Conservation (phyloP, 2,797 vertebrate genomes). For the Bufotes viridis region DNA sequence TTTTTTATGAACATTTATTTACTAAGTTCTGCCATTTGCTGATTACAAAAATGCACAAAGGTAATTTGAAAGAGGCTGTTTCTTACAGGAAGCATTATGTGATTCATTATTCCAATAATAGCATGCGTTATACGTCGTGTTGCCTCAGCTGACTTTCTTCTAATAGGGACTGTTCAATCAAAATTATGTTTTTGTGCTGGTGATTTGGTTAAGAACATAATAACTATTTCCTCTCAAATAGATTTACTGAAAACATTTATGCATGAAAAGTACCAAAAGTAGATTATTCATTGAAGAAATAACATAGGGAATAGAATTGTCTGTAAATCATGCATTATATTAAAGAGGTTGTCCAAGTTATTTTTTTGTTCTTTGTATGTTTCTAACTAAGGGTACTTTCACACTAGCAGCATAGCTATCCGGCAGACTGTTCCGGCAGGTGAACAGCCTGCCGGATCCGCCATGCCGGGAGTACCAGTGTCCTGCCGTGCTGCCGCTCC, state of each 20-base stretch:
- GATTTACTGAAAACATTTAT: slow-evolving; percentile 57
- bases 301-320: neutral
- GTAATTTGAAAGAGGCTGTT: slow-evolving; percentile 40
- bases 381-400: too few relatives aligned
- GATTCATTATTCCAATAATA: slow-evolving; percentile 57
- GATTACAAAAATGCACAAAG: slow-evolving; percentile 37
- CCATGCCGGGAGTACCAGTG: too few relatives aligned
- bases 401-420: too few relatives aligned
- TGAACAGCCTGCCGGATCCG: too few relatives aligned
- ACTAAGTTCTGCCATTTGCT: slow-evolving; percentile 25
- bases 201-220: slow-evolving; percentile 56
- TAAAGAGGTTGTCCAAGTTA: too few relatives aligned
- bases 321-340: neutral
- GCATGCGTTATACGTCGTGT: slow-evolving; percentile 51
- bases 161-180: slow-evolving; percentile 51
- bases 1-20: slow-evolving; percentile 33
- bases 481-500: too few relatives aligned
- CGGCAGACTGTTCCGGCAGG: too few relatives aligned
- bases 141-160: slow-evolving; percentile 55
- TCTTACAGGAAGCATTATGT: slow-evolving; percentile 56
- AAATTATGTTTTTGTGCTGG: slow-evolving; percentile 53
- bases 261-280: slow-evolving; percentile 19
- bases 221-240: slow-evolving; percentile 54
- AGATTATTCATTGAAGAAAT: slow-evolving; percentile 13
- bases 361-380: too few relatives aligned